Conservation (phyloP, 2,888 invertebrate species). For the Macroteleia sp. region DNA sequence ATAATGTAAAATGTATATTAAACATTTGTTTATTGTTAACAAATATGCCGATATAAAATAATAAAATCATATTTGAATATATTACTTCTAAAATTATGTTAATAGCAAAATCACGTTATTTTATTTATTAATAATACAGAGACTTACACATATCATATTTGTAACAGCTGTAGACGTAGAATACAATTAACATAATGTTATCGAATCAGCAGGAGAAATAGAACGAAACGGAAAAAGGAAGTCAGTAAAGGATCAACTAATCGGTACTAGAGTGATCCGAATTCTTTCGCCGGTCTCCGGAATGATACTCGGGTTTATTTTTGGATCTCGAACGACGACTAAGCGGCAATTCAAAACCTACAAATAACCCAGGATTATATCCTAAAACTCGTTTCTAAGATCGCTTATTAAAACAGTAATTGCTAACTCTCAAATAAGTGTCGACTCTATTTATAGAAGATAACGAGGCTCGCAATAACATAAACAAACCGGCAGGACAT, state of each 20-base stretch:
- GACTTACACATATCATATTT: too few relatives aligned
- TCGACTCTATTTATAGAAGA: conserved; percentile 38
- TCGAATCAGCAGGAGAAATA: conserved; percentile 12
- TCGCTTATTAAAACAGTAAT: neutral
- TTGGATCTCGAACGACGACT: conserved; percentile 66
- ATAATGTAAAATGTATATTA: too few relatives aligned
- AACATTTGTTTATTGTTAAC: too few relatives aligned
- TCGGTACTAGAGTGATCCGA: conserved; percentile 58
- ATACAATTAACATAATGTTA: conserved; percentile 4
- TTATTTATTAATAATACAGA: too few relatives aligned
- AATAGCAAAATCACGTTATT: too few relatives aligned
- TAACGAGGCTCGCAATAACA: conserved; percentile 9
- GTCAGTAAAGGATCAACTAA: conserved; percentile 27
- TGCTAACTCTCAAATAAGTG: neutral
- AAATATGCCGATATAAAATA: too few relatives aligned
- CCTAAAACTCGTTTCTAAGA: neutral
- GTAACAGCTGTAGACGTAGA: too few relatives aligned
- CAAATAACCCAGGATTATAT: neutral
- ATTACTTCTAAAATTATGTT: too few relatives aligned
- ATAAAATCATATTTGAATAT: too few relatives aligned
- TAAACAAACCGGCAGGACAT: conserved; percentile 2
- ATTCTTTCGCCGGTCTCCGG: conserved; percentile 46
- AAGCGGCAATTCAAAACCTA: conserved; percentile 63
- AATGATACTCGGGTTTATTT: conserved; percentile 69
- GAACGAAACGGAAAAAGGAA: conserved; percentile 53